Evolutionary conservation across 2,888 invertebrate species (phyloP), one percentile per base, ranked within the genome.

Genomic region (Drosophila birchii): DNA sequence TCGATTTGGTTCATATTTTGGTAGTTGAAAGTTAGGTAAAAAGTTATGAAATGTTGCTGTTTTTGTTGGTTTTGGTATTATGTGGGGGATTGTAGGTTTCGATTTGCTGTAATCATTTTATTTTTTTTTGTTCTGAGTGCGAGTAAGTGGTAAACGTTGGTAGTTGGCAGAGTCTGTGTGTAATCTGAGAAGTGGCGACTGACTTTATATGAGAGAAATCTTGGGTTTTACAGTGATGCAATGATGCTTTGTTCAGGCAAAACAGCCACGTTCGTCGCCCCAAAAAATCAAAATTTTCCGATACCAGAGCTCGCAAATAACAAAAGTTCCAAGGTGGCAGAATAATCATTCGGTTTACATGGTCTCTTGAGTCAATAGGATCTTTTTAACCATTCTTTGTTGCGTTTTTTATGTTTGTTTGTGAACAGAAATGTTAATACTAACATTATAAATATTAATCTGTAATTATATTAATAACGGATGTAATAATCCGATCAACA

Each of bases 1-100:
- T 85, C 81, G 85, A 86, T 82, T 81, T 66, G 36, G 60, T 61
- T 61, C 58, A 58, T 66, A 66, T 78, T 61, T 84, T 83, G 68
- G 68, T 80, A 68, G 76, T 72, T 53, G 59, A 60, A 68, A 74
- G 58, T 73, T 63, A 63, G 49, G 67, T 60, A 67, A 78, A 67
- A 58, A 51, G 57, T 70, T 61, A 76, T 76, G 76, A 74, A 66
- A 79, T 79, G 76, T 73, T 79, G 77, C 66, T 63, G 64, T 60
- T 71, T 71, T 51, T 44, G 55, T 67, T 75, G 39, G 58, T 72
- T 64, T 79, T 26, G 44, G 53, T 78, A 54, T 66, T 61, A 76
- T 80, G 80, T 80, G 74, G 68, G 66, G 74, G 66, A 36, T 29
- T 47, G 34, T 53, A 34, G 36, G 20, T 36, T 49, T 54, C 47